Evolutionary conservation across 2,888 invertebrate species (phyloP).

Genomic region (Gasteruption jaculator): DNA sequence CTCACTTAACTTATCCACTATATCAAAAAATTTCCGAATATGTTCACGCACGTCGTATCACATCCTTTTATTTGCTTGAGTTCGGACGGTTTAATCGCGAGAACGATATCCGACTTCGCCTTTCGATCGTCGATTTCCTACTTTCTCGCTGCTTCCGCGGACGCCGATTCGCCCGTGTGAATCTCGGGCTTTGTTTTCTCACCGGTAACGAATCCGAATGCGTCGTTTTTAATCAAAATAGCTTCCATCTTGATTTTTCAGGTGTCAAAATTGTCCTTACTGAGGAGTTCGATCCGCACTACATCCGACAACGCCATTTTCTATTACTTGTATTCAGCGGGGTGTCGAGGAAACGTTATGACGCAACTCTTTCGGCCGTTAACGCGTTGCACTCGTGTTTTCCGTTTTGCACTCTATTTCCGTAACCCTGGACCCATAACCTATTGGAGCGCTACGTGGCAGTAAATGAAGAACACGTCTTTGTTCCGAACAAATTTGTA

Average conservation of each 20-base stretch:
- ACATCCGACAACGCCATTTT: slow-evolving; percentile 10
- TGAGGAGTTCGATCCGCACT: slow-evolving; percentile 11
- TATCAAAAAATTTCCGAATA: slow-evolving; percentile 7
- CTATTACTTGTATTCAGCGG: slow-evolving; percentile 6
- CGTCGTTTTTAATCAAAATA: too few relatives aligned
- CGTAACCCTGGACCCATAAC: slow-evolving; percentile 15
- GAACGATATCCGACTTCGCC: slow-evolving; percentile 2
- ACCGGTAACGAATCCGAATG: slow-evolving; percentile 1
- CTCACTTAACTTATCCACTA: slow-evolving; percentile 2
- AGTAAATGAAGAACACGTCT: too few relatives aligned
- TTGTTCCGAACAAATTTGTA: too few relatives aligned
- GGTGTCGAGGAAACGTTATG: slow-evolving; percentile 1
- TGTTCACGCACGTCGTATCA: slow-evolving; percentile 7
- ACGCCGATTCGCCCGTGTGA: background rate
- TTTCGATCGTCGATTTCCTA: slow-evolving; percentile 2
- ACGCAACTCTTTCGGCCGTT: too few relatives aligned
- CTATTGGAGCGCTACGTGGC: too few relatives aligned
- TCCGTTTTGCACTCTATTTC: slow-evolving; percentile 4
- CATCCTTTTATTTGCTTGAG: too few relatives aligned
- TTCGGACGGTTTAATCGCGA: too few relatives aligned
- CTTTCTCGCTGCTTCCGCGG: background rate
- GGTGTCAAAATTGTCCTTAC: slow-evolving; percentile 1
- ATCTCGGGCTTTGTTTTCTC: slow-evolving; percentile 2
- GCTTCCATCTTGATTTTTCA: too few relatives aligned
- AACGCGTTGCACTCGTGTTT: too few relatives aligned